Percentiles rank a stretch among this genome's conserved stretches.
phyloP scores from a whole-genome alignment of 2,888 invertebrate genomes.

The Sarcophaga variegata region DNA sequence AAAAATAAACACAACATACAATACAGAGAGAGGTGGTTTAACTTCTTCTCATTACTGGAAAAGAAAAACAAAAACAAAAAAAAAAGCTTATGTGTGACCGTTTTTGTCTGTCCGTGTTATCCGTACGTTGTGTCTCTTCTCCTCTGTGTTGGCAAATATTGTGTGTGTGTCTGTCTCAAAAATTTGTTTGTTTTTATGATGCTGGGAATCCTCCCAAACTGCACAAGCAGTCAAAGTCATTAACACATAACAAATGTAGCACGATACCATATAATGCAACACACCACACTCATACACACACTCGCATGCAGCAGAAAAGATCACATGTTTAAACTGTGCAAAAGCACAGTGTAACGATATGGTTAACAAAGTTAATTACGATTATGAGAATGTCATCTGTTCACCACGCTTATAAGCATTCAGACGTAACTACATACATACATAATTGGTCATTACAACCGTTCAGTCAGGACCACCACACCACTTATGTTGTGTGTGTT shows the following conservation, averaged over 20 bases:
- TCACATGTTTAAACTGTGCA: neutral
- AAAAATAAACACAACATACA: no score
- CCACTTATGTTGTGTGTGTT: no score
- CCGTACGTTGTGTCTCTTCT: conserved; percentile 29
- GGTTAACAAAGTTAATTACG: no score
- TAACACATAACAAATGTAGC: conserved; percentile 62
- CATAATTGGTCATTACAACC: no score
- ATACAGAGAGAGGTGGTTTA: neutral
- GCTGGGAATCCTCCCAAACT: conserved; percentile 65
- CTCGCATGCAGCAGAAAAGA: neutral
- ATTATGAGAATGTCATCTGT: no score
- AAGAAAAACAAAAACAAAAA: neutral
- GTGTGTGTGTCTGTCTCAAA: conserved; percentile 49
- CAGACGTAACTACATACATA: no score
- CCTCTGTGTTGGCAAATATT: neutral
- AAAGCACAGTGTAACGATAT: neutral
- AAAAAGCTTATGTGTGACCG: conserved; percentile 22
- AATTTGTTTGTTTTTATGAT: conserved; percentile 65
- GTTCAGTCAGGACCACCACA: no score
- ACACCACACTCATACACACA: neutral
- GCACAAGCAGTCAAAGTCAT: conserved; percentile 49
- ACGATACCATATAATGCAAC: conserved; percentile 38
- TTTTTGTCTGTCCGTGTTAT: conserved; percentile 39
- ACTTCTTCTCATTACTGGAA: conserved; percentile 50
- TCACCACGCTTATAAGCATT: no score